Percentiles rank a stretch among this genome's conserved stretches.
These are phyloP conservation scores for Phasianus colchicus DNA, from an alignment of 2,113 vertebrate genomes.

Conservation along the genomic window DNA sequence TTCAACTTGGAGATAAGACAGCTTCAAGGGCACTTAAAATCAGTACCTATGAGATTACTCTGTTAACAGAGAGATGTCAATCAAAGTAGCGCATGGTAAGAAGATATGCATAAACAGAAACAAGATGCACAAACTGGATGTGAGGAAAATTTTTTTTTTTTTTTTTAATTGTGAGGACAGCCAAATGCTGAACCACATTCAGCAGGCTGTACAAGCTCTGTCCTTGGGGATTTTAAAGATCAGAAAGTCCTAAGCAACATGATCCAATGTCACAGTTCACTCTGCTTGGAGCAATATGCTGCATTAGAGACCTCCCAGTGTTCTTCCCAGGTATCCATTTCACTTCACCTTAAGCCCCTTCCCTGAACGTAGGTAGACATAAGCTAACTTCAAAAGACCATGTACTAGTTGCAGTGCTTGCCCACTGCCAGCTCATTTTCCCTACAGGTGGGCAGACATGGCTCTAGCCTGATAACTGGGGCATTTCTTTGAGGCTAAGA, in stretches of 20 bases:
- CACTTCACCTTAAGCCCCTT: background rate
- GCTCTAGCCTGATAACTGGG: background rate
- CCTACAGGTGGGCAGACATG: background rate
- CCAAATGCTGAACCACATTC: background rate
- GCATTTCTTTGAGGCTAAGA: background rate
- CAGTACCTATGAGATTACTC: background rate
- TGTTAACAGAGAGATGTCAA: background rate
- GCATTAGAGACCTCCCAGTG: background rate
- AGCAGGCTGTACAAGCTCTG: background rate
- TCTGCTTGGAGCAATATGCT: background rate
- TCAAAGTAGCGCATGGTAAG: background rate
- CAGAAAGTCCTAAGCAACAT: background rate
- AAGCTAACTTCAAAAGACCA: background rate
- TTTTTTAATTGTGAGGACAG: background rate
- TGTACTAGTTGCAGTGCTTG: accelerated
- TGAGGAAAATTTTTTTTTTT: background rate
- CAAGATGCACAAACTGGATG: background rate
- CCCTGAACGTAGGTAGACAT: background rate
- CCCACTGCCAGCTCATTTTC: background rate
- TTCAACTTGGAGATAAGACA: background rate
- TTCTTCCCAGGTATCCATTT: background rate
- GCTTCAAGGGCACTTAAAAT: background rate
- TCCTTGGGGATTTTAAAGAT: background rate
- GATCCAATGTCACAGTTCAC: background rate
- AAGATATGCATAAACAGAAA: background rate